These are phyloP conservation scores for Zaprionus bogoriensis DNA, from an alignment of 2,888 invertebrate species.

Conservation along the genomic window DNA sequence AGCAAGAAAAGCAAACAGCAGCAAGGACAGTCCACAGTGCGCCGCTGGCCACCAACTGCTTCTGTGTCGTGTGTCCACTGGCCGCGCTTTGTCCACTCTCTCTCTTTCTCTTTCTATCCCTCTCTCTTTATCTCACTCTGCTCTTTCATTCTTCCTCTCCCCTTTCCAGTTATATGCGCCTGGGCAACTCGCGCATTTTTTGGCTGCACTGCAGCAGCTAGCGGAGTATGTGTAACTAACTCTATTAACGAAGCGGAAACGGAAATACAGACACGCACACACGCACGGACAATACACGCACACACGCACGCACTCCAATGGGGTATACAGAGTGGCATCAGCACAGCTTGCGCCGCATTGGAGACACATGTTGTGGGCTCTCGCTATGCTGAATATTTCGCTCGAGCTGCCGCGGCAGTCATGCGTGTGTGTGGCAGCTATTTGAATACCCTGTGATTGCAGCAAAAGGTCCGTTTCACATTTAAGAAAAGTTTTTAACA, in stretches of 20 bases:
- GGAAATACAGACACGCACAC: slow-evolving; percentile 55
- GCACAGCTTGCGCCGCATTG: slow-evolving; percentile 27
- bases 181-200: slow-evolving; percentile 46
- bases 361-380: slow-evolving; percentile 48
- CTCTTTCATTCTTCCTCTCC: background rate
- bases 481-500: no score
- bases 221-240: slow-evolving; percentile 73
- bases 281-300: slow-evolving; percentile 17
- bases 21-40: slow-evolving; percentile 26
- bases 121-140: background rate
- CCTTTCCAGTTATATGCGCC: slow-evolving; percentile 11
- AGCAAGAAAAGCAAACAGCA: slow-evolving; percentile 42
- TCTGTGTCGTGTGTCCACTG: slow-evolving; percentile 23
- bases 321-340: background rate
- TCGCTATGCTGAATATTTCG: slow-evolving; percentile 28
- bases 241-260: slow-evolving; percentile 80
- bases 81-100: slow-evolving; percentile 1
- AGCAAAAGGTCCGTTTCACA: no score
- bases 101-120: background rate
- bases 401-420: background rate
- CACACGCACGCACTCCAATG: slow-evolving; percentile 9
- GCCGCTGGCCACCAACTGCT: slow-evolving; percentile 19
- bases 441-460: slow-evolving; percentile 5
- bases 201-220: slow-evolving; percentile 6
- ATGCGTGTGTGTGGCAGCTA: background rate